Conservation (phyloP, 2,888 invertebrate species). For the Melanchra persicariae region DNA sequence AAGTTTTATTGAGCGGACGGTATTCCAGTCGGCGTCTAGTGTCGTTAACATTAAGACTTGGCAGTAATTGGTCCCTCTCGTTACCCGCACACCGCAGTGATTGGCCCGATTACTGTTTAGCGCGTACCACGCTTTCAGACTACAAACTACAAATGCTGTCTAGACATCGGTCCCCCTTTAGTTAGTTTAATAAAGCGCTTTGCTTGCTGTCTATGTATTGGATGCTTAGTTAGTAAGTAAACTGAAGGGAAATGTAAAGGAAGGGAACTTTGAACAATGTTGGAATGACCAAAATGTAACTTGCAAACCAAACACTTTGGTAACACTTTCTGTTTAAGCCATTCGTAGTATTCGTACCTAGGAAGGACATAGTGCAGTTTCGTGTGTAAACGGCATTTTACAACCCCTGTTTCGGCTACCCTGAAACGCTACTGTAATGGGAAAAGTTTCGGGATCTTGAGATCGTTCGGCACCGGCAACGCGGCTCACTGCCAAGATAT, state of each 20-base stretch:
- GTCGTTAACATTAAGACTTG: slow-evolving; percentile 61
- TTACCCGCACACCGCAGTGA: slow-evolving; percentile 62
- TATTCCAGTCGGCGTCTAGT: slow-evolving; percentile 54
- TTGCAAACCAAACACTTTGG: neutral
- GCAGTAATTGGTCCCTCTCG: slow-evolving; percentile 63
- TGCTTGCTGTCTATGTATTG: slow-evolving; percentile 5
- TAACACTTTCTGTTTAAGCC: slow-evolving; percentile 22
- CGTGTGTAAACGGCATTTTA: slow-evolving; percentile 67
- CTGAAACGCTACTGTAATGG: slow-evolving; percentile 71
- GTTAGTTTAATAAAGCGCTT: slow-evolving; percentile 35
- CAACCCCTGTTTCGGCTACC: slow-evolving; percentile 65
- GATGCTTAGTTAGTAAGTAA: neutral
- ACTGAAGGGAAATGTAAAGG: neutral
- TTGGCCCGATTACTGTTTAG: slow-evolving; percentile 69
- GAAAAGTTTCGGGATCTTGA: slow-evolving; percentile 75
- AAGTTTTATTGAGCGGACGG: slow-evolving; percentile 61
- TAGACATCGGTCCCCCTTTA: slow-evolving; percentile 52
- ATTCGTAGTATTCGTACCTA: no score
- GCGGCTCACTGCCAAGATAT: slow-evolving; percentile 72
- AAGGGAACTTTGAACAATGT: neutral
- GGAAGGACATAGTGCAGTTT: slow-evolving; percentile 40
- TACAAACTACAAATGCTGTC: slow-evolving; percentile 56
- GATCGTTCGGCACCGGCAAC: slow-evolving; percentile 70
- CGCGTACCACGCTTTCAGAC: slow-evolving; percentile 51
- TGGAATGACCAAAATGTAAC: slow-evolving; percentile 11